Evolutionary conservation across 2,888 invertebrate species (phyloP).

Genomic region (Pristionchus maxplancki): DNA sequence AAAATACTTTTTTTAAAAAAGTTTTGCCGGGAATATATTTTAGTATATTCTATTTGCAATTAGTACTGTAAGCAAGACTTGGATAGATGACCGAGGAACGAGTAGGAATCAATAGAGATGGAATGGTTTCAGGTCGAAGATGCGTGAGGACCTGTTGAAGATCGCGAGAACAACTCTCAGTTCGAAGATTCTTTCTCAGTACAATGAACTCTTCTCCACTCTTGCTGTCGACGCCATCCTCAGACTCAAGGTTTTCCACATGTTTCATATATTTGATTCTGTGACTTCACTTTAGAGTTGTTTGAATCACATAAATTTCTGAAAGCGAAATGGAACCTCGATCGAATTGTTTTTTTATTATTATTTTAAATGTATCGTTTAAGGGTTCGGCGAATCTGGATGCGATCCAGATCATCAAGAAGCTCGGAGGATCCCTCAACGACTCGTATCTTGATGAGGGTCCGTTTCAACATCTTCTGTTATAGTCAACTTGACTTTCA

Average conservation of each 20-base stretch:
- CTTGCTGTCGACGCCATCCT: conserved; percentile 96
- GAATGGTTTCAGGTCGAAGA: conserved; percentile 79
- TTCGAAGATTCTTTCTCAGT: conserved; percentile 96
- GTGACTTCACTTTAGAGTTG: conserved; percentile 26
- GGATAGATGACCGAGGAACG: no score
- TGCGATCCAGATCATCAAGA: conserved; percentile 98
- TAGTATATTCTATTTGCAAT: no score
- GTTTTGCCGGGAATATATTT: no score
- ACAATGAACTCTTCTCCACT: conserved; percentile 96
- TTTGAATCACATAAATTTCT: background rate
- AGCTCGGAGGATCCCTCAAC: conserved; percentile 91
- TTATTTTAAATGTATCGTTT: background rate
- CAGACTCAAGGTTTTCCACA: conserved; percentile 84
- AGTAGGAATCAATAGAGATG: no score
- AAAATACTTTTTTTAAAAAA: no score
- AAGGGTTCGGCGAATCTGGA: conserved; percentile 92
- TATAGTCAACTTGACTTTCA: background rate
- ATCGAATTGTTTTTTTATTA: no score
- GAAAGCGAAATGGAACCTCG: background rate
- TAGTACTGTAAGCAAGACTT: no score
- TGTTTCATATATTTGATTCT: no score
- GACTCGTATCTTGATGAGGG: conserved; percentile 94
- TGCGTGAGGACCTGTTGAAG: conserved; percentile 92
- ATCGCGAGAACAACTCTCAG: conserved; percentile 97
- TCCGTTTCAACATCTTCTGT: background rate